phyloP scores from a whole-genome alignment of 2,888 invertebrate species.

The Oscheius sp. region DNA sequence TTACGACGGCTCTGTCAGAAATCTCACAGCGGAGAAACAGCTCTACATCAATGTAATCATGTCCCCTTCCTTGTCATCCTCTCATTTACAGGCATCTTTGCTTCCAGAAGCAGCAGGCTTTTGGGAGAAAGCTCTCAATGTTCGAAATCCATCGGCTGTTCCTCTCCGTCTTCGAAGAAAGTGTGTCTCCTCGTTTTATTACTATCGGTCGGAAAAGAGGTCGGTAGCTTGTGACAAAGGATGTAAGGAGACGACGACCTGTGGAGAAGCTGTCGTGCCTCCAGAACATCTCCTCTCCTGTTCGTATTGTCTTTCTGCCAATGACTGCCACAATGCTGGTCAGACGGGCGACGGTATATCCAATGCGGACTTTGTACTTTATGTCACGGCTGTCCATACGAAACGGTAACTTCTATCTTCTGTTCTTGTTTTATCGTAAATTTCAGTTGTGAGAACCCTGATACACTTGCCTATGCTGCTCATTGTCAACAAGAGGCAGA shows the following conservation, averaged over 20 bases:
- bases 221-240: slow-evolving; percentile 64
- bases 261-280: slow-evolving; percentile 94
- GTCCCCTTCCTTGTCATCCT: too few species aligned
- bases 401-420: slow-evolving; percentile 40
- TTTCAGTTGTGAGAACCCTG: slow-evolving; percentile 85
- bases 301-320: slow-evolving; percentile 45
- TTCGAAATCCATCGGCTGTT: slow-evolving; percentile 37
- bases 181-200: slow-evolving; percentile 54
- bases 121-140: slow-evolving; percentile 59
- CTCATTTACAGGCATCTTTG: slow-evolving; percentile 48
- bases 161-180: slow-evolving; percentile 56
- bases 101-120: slow-evolving; percentile 61
- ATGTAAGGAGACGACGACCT: slow-evolving; percentile 81
- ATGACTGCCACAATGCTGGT: slow-evolving; percentile 79
- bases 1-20: slow-evolving; percentile 54
- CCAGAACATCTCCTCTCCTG: slow-evolving; percentile 82
- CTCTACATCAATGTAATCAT: slow-evolving; percentile 55
- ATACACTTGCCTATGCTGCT: slow-evolving; percentile 92
- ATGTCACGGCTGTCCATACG: slow-evolving; percentile 55
- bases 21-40: slow-evolving; percentile 51
- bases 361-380: slow-evolving; percentile 92
- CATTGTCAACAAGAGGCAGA: slow-evolving; percentile 96
- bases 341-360: slow-evolving; percentile 77
- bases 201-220: slow-evolving; percentile 46
- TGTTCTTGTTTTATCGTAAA: not conserved